Evolutionary conservation across 2,113 vertebrate genomes (phyloP).

Genomic region (Pipra filicauda): DNA sequence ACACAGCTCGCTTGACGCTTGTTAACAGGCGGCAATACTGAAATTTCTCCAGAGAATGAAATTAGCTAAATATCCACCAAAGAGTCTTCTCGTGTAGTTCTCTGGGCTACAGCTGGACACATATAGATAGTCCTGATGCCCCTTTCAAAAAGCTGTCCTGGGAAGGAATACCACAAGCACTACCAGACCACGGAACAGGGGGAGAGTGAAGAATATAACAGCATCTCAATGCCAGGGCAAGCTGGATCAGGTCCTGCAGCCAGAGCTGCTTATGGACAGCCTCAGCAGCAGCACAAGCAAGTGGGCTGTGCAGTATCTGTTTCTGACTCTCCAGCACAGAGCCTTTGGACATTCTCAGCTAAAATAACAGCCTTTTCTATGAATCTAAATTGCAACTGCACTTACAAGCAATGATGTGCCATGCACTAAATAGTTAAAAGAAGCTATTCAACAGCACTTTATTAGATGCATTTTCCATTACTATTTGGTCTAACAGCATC

Average conservation of each 20-base stretch:
- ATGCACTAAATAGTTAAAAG: background rate
- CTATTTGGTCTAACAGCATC: background rate
- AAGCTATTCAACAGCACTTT: background rate
- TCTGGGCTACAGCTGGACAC: background rate
- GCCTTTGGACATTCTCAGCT: background rate
- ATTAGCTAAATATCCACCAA: background rate
- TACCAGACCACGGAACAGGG: background rate
- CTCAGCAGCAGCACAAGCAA: background rate
- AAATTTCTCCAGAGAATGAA: background rate
- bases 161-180: background rate
- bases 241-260: background rate
- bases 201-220: background rate
- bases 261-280: background rate
- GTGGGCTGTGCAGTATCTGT: background rate
- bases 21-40: fast-evolving
- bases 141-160: background rate
- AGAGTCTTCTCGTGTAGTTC: background rate
- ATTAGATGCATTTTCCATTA: background rate
- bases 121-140: background rate
- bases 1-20: fast-evolving
- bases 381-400: background rate
- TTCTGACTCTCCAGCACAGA: background rate
- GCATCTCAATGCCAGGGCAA: background rate
- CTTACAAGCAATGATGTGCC: background rate
- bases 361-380: background rate